Conservation (phyloP, 2,888 invertebrate genomes). For the Blera fallax region DNA sequence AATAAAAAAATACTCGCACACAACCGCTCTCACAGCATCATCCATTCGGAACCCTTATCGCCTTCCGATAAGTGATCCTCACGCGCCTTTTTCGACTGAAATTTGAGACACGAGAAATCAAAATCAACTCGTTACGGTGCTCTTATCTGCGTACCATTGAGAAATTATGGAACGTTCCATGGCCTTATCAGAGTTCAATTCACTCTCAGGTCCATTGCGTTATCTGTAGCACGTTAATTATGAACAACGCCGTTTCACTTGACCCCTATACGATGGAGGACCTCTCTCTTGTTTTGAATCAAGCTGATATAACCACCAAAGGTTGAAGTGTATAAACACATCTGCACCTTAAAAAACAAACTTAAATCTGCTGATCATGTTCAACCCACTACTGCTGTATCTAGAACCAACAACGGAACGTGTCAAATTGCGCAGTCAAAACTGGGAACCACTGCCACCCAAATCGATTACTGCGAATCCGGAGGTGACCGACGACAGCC, state of each 20-base stretch:
- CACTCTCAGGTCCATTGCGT: slow-evolving; percentile 25
- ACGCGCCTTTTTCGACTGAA: slow-evolving; percentile 32
- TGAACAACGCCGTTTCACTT: slow-evolving; percentile 13
- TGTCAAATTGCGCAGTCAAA: slow-evolving; percentile 39
- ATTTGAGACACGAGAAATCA: slow-evolving; percentile 20
- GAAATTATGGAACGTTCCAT: slow-evolving; percentile 29
- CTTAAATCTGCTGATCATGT: slow-evolving; percentile 34
- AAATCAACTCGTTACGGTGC: slow-evolving; percentile 38
- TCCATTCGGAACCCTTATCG: slow-evolving; percentile 31
- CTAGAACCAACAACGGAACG: slow-evolving; percentile 33
- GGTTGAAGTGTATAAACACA: not conserved
- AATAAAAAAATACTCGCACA: not conserved
- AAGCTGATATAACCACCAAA: not conserved
- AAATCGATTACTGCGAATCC: slow-evolving; percentile 32
- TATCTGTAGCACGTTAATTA: slow-evolving; percentile 51
- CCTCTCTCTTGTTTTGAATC: not conserved
- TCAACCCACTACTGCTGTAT: slow-evolving; percentile 8
- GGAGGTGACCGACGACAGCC: slow-evolving; percentile 52
- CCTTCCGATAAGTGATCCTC: slow-evolving; percentile 53
- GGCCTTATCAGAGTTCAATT: slow-evolving; percentile 36
- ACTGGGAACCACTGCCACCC: slow-evolving; percentile 33
- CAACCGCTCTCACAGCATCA: not conserved
- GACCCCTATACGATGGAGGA: not conserved
- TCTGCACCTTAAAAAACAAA: slow-evolving; percentile 4
- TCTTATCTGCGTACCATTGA: slow-evolving; percentile 35